Evolutionary conservation across 2,797 vertebrate species (phyloP), one percentile per base, ranked within the genome.

Genomic region (Antrozous pallidus): DNA sequence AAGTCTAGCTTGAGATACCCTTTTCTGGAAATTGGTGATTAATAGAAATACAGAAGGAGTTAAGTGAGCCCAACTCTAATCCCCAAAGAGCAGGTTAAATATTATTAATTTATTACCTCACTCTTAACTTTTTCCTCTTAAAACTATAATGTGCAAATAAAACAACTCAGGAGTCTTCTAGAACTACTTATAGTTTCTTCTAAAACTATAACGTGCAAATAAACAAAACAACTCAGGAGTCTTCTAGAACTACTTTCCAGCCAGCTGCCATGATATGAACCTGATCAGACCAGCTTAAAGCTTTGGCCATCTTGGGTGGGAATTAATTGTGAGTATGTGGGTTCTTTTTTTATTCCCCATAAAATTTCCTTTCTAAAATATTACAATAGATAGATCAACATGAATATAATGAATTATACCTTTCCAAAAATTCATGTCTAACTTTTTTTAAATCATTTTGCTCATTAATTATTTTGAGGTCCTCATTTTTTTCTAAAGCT

Each of bases 191-290:
- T n/a, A n/a, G n/a, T n/a, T n/a, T n/a, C n/a, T n/a, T n/a, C n/a
- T 94, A 51, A 96, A 88, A 88, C 31, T 8, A 6, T 3, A 85
- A 40, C 70, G 73, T 97, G 80, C 38, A 86, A 94, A 84, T 20
- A 90, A 63, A 90, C 87, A 31, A 77, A 81, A 58, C 31, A 82
- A 70, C 75, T 73, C 45, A 79, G 28, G 54, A 82, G 5, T 61
- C 63, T 89, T 94, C 26, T 81, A 73, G 58, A 83, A 85, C 40
- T 84, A 40, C 58, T 49, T 67, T 91, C 9, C 1, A 79, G 11
- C 80, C 24, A 71, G 77, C 8, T 88, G 63, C 24, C 38, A 26
- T 73, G 56, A 79, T 65, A 9, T 45, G 63, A 85, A 40, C 36
- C 28, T 20, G 17, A 91, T 40, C 40, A 79, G 58, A 63, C 31